These are phyloP conservation scores for Holothuria scabra DNA, from an alignment of 53 echinoderm and acorn worm species.

Conservation along the genomic window DNA sequence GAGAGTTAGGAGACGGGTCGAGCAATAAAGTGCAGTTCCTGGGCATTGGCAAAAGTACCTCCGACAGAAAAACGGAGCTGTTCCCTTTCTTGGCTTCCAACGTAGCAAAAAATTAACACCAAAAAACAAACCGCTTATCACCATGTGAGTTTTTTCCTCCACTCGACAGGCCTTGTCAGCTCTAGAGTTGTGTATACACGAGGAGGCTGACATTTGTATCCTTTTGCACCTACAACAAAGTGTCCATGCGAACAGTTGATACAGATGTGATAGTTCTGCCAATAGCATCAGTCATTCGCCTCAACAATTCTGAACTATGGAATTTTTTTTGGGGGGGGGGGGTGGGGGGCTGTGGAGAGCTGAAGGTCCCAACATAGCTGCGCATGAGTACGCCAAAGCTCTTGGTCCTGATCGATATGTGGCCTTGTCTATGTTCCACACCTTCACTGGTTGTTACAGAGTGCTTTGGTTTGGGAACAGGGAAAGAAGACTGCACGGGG, in stretches of 20 bases:
- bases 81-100: too few species aligned
- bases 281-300: constrained; percentile 12
- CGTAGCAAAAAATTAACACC: too few species aligned
- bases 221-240: constrained; percentile 48
- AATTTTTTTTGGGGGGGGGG: too few species aligned
- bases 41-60: constrained; percentile 27
- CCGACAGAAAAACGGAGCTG: constrained; percentile 27
- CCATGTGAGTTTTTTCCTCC: neutral
- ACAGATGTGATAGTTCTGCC: constrained; percentile 55
- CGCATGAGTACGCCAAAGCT: constrained; percentile 3
- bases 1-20: too few species aligned
- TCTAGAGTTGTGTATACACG: constrained; percentile 51
- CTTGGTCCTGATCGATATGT: constrained; percentile 15
- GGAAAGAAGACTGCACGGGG: too few species aligned
- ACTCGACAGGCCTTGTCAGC: constrained; percentile 2
- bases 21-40: too few species aligned
- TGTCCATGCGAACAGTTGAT: constrained; percentile 55
- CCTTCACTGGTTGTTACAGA: constrained; percentile 39
- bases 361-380: constrained; percentile 29
- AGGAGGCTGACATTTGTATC: constrained; percentile 60
- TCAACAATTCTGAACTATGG: constrained; percentile 42
- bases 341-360: constrained; percentile 2
- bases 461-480: too few species aligned
- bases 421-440: constrained; percentile 32
- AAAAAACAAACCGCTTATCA: too few species aligned